phyloP scores from a whole-genome alignment of 2,113 vertebrate genomes.

The Loxodonta africana region DNA sequence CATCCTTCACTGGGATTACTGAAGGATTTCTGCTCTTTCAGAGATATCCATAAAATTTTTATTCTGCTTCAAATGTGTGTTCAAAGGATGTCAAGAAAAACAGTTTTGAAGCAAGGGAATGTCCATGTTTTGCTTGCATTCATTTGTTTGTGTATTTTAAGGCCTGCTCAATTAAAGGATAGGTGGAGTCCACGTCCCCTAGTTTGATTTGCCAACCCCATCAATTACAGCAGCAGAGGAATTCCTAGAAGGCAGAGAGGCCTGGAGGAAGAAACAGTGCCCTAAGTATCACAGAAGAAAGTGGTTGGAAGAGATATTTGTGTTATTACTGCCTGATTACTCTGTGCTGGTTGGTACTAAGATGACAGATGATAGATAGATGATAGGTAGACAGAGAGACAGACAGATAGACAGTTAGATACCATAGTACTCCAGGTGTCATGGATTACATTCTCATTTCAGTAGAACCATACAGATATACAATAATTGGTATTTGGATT shows the following conservation, averaged over 20 bases:
- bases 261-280: background rate
- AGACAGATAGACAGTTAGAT: background rate
- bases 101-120: background rate
- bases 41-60: background rate
- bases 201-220: background rate
- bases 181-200: background rate
- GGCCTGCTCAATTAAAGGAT: background rate
- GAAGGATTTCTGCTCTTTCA: background rate
- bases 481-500: background rate
- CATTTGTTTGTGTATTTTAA: background rate
- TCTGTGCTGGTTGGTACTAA: background rate
- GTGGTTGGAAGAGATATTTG: background rate
- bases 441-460: background rate
- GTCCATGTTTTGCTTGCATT: background rate
- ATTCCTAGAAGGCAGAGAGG: background rate
- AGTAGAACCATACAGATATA: background rate
- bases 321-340: background rate
- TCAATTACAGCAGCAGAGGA: background rate
- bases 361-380: background rate
- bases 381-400: background rate
- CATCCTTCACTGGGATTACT: background rate
- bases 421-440: background rate
- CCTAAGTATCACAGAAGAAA: background rate
- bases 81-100: slow-evolving; percentile 11
- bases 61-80: background rate